phyloP scores from a whole-genome alignment of 1,140 invertebrate species.

The Hypsibius dujardini region DNA sequence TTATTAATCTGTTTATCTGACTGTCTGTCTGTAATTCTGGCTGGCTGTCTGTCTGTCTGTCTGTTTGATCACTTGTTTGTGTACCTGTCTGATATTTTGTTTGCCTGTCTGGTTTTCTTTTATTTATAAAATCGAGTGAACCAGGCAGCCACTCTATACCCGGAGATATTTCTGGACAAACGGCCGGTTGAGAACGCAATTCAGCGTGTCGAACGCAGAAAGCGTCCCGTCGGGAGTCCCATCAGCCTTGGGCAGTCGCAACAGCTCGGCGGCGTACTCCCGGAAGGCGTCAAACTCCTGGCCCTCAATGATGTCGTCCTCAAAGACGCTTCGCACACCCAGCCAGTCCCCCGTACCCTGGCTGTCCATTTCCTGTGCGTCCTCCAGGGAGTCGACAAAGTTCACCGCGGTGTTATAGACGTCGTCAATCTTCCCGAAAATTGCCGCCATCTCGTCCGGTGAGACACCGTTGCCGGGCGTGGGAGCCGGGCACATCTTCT shows the following conservation, averaged over 20 bases:
- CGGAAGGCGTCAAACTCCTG: conserved; percentile 48
- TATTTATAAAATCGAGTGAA: too few species aligned
- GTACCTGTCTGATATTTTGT: too few species aligned
- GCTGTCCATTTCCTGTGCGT: conserved; percentile 88
- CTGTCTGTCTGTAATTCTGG: too few species aligned
- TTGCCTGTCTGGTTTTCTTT: too few species aligned
- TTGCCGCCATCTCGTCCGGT: conserved; percentile 52
- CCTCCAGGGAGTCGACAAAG: conserved; percentile 82
- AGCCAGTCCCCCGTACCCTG: conserved; percentile 72
- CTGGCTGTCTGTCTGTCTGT: too few species aligned
- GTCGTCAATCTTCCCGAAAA: conserved; percentile 89
- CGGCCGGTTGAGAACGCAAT: too few species aligned
- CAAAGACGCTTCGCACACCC: conserved; percentile 80
- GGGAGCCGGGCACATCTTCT: conserved; percentile 3
- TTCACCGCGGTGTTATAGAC: conserved; percentile 88
- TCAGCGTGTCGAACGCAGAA: too few species aligned
- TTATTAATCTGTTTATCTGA: too few species aligned
- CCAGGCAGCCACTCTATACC: too few species aligned
- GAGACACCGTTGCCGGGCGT: conserved; percentile 14
- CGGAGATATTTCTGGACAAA: too few species aligned
- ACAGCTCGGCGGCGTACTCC: conserved; percentile 45
- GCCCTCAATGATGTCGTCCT: conserved; percentile 76
- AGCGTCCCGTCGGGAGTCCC: neutral
- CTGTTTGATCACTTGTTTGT: too few species aligned
- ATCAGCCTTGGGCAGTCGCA: neutral